These are phyloP conservation scores for Scolanthus callimorphus DNA, from an alignment of 92 coral and sea anemone species.

Conservation along the genomic window DNA sequence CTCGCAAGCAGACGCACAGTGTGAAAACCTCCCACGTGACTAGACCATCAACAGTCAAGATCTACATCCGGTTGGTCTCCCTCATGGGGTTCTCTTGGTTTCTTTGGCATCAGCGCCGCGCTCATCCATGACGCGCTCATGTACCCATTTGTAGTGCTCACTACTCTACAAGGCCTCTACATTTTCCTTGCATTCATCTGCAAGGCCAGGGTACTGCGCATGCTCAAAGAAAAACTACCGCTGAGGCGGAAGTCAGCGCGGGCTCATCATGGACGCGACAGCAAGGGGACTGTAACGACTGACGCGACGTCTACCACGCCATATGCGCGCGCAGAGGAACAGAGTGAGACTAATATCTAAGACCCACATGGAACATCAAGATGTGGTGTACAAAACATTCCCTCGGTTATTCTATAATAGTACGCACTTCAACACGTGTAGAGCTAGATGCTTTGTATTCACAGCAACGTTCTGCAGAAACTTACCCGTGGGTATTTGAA, in stretches of 20 bases:
- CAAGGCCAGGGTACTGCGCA: conserved; percentile 71
- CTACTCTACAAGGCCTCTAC: conserved; percentile 73
- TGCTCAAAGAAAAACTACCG: conserved; percentile 54
- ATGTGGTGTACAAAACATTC: neutral
- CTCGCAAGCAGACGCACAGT: conserved; percentile 55
- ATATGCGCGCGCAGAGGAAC: conserved; percentile 6
- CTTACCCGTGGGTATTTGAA: too few species aligned
- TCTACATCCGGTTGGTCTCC: conserved; percentile 71
- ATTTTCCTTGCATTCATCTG: conserved; percentile 87
- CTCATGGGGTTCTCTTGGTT: conserved; percentile 93
- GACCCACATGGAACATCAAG: neutral
- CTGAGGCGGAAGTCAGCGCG: conserved; percentile 32
- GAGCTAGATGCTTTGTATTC: too few species aligned
- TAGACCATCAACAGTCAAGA: conserved; percentile 52
- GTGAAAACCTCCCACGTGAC: conserved; percentile 65
- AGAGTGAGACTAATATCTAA: conserved; percentile 24
- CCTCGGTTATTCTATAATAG: too few species aligned
- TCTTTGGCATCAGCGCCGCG: conserved; percentile 79
- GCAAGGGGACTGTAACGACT: conserved; percentile 40
- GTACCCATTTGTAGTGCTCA: conserved; percentile 81
- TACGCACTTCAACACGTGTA: too few species aligned
- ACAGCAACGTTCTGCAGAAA: too few species aligned
- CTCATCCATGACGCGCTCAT: conserved; percentile 67
- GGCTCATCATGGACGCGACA: conserved; percentile 21
- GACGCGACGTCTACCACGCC: conserved; percentile 34